Percentiles rank a stretch among this genome's conserved stretches.
Evolutionary conservation across 1,140 invertebrate species (phyloP).

Genomic region (Drosophila lowei): DNA sequence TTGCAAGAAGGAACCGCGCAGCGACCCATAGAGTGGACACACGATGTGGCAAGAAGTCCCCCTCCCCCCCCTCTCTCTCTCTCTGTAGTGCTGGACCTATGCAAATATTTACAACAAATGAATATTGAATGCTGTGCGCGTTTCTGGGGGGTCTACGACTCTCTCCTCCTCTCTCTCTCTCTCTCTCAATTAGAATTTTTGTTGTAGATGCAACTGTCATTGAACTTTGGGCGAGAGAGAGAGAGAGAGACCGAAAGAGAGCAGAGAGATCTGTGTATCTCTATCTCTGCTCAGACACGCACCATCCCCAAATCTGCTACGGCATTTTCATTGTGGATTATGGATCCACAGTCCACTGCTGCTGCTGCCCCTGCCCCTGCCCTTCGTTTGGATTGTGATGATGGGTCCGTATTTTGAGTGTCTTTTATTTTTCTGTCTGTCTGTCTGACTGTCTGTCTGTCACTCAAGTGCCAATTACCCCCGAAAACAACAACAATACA

Average conservation of each 20-base stretch:
- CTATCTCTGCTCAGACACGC: too few relatives aligned
- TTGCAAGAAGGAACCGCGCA: conserved; percentile 7
- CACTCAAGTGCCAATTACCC: conserved; percentile 47
- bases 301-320: too few relatives aligned
- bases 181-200: conserved; percentile 58
- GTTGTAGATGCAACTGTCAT: conserved; percentile 61
- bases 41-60: too few relatives aligned
- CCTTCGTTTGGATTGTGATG: not conserved
- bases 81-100: conserved; percentile 36
- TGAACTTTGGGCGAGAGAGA: conserved; percentile 56
- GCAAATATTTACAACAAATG: conserved; percentile 67
- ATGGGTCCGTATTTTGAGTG: too few relatives aligned
- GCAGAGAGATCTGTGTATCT: not conserved
- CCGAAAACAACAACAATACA: conserved; percentile 8
- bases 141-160: conserved; percentile 5
- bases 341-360: too few relatives aligned
- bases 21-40: conserved; percentile 1
- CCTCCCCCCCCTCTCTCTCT: too few relatives aligned
- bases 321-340: too few relatives aligned
- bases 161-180: not conserved
- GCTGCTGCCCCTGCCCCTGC: too few relatives aligned
- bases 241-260: conserved; percentile 1
- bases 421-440: too few relatives aligned
- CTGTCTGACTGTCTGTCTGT: not conserved
- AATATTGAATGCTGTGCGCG: conserved; percentile 19